Conservation (phyloP, 2,797 vertebrate species). For the Melanotaenia boesemani region DNA sequence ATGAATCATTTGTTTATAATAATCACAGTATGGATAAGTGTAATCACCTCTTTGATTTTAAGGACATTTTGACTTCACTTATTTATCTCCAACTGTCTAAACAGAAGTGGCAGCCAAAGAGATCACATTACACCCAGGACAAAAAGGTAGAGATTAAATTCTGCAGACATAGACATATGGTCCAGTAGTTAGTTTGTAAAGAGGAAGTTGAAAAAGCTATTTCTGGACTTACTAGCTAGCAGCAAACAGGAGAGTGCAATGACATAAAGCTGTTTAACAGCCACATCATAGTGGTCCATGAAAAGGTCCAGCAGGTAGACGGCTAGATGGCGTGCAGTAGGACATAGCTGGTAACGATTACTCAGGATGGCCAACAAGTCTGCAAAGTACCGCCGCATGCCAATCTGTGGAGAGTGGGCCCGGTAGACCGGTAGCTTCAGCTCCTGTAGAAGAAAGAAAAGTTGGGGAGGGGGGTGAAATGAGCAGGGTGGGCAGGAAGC, state of each 20-base stretch:
- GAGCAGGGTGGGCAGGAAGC: slow-evolving; percentile 54
- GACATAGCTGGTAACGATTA: slow-evolving; percentile 88
- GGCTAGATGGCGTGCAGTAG: slow-evolving; percentile 88
- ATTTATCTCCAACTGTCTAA: slow-evolving; percentile 25
- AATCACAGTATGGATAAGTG: background rate
- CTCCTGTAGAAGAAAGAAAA: slow-evolving; percentile 79
- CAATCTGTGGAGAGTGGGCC: slow-evolving; percentile 90
- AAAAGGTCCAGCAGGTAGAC: slow-evolving; percentile 92
- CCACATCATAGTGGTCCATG: slow-evolving; percentile 88
- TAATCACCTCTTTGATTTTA: slow-evolving; percentile 9
- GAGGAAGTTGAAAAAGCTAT: background rate
- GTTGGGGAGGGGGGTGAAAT: slow-evolving; percentile 9
- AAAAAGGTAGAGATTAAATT: slow-evolving; percentile 41
- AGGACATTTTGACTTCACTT: slow-evolving; percentile 29
- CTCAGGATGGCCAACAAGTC: slow-evolving; percentile 90
- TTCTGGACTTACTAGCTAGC: slow-evolving; percentile 88
- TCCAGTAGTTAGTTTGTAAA: slow-evolving; percentile 24
- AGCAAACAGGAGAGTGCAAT: slow-evolving; percentile 90
- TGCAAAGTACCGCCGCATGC: slow-evolving; percentile 90
- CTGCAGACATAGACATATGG: slow-evolving; percentile 32
- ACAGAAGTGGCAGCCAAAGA: slow-evolving; percentile 15
- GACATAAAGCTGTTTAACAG: slow-evolving; percentile 88
- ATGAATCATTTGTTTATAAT: slow-evolving; percentile 4
- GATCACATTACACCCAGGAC: slow-evolving; percentile 45
- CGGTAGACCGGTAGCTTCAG: slow-evolving; percentile 89